Evolutionary conservation across 2,888 invertebrate genomes (phyloP).

Genomic region (Oegoconia quadripuncta): DNA sequence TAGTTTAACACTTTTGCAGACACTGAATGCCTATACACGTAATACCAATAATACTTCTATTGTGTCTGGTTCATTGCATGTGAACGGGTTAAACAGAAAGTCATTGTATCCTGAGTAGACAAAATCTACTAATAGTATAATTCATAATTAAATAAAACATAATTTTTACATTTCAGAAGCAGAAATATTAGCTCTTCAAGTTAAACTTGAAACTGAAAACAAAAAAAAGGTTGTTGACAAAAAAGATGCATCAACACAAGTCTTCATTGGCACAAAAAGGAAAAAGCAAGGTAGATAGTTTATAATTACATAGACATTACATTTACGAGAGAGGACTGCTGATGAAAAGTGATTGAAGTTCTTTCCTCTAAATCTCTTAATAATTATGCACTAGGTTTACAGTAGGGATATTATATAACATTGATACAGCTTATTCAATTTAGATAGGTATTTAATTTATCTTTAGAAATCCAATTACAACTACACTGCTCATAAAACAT

Average conservation of each 20-base stretch:
- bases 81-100: no score
- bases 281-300: slow-evolving; percentile 54
- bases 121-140: neutral
- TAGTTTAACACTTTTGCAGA: no score
- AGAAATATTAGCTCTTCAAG: slow-evolving; percentile 63
- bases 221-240: slow-evolving; percentile 29
- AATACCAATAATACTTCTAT: no score
- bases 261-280: slow-evolving; percentile 42
- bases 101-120: no score
- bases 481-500: no score
- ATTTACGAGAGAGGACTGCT: no score
- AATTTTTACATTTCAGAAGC: slow-evolving; percentile 43
- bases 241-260: slow-evolving; percentile 64
- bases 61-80: no score
- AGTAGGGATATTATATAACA: neutral
- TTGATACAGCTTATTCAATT: neutral
- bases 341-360: no score
- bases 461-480: neutral
- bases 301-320: no score
- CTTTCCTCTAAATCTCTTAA: no score
- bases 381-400: no score
- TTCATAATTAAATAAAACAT: neutral
- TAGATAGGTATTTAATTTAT: neutral
- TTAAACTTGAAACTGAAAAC: slow-evolving; percentile 48
- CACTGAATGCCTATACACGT: no score